phyloP scores from a whole-genome alignment of 2,797 vertebrate species.

The Choloepus didactylus region DNA sequence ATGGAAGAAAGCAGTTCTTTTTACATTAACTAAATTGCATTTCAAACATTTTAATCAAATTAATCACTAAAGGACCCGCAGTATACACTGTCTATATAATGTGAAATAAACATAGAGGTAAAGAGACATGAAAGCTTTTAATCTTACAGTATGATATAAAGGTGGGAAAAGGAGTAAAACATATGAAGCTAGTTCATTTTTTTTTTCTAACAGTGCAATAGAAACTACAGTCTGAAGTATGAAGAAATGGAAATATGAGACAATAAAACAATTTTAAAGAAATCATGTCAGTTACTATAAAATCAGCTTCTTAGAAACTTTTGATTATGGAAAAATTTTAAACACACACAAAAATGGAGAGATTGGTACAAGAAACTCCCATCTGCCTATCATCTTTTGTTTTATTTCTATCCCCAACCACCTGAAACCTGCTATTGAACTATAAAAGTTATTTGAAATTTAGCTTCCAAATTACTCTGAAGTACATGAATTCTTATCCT shows the following conservation, averaged over 20 bases:
- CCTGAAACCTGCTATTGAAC: background rate
- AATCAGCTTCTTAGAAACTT: background rate
- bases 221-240: background rate
- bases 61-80: background rate
- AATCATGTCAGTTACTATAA: background rate
- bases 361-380: background rate
- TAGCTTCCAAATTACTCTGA: background rate
- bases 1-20: background rate
- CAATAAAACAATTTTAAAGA: slow-evolving; percentile 2
- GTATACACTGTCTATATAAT: background rate
- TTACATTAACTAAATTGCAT: background rate
- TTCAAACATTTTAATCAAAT: slow-evolving; percentile 40
- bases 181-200: background rate
- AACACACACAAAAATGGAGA: background rate
- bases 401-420: background rate
- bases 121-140: background rate
- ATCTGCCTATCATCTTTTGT: background rate
- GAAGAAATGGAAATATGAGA: background rate
- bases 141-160: background rate
- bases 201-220: background rate
- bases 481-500: background rate
- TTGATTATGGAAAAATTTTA: slow-evolving; percentile 8
- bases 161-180: background rate
- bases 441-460: background rate
- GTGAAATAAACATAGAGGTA: background rate